These are phyloP conservation scores for Alethe castanea DNA, from an alignment of 2,113 vertebrate species.

Conservation along the genomic window DNA sequence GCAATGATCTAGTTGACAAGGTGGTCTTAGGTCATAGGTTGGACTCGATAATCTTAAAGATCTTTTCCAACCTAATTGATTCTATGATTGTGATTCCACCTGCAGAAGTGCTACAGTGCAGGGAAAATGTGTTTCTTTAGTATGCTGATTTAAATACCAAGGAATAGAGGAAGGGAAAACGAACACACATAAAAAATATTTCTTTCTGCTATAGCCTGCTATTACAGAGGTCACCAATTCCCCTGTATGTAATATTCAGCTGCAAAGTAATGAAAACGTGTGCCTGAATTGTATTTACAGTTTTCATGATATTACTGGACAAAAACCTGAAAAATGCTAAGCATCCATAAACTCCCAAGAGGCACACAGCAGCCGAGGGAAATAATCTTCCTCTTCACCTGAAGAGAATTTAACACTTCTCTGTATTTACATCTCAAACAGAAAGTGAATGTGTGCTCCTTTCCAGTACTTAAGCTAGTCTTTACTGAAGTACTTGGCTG, in stretches of 20 bases:
- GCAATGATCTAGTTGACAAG: neutral
- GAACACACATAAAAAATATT: neutral
- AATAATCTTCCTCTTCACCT: neutral
- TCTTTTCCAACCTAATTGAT: neutral
- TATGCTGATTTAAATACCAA: neutral
- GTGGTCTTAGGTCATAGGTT: no score
- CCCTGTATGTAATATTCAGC: neutral
- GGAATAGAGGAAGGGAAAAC: neutral
- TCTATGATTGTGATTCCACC: neutral
- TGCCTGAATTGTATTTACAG: neutral
- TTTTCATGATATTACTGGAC: neutral
- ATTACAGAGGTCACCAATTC: neutral
- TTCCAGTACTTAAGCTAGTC: neutral
- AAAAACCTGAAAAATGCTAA: neutral
- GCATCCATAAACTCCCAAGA: neutral
- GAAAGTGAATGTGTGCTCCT: neutral
- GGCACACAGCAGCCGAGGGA: neutral
- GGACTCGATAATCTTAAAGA: neutral
- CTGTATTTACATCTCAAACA: neutral
- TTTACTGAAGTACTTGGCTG: neutral
- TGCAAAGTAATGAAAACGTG: neutral
- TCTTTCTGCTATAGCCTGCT: neutral
- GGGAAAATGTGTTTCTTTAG: neutral
- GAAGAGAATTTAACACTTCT: neutral
- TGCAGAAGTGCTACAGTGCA: neutral